A percentile compares a stretch with the other conserved stretches of the same genome.
These are phyloP conservation scores for Acyrthosiphon pisum DNA, from an alignment of 1,140 invertebrate genomes.

Conservation along the genomic window DNA sequence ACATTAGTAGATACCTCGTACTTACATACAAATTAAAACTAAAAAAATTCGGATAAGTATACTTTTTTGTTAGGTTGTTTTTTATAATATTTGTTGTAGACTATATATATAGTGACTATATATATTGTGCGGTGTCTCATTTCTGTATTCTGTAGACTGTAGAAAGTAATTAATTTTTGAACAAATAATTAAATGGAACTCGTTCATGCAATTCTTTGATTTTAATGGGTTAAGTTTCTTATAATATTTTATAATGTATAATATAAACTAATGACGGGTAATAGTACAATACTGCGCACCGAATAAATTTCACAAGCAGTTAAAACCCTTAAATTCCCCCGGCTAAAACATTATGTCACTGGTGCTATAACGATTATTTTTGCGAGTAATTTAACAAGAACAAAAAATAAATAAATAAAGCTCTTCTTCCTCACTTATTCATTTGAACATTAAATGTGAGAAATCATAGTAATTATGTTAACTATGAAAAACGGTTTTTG, in stretches of 20 bases:
- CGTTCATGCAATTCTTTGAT: neutral
- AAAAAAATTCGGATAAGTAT: no score
- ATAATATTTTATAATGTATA: neutral
- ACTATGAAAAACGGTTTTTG: neutral
- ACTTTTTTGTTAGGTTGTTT: no score
- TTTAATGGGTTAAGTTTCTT: neutral
- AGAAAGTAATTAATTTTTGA: no score
- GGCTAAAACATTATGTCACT: neutral
- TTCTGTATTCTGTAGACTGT: no score
- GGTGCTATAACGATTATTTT: neutral
- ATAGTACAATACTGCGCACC: neutral
- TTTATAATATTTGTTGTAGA: no score
- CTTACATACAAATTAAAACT: no score
- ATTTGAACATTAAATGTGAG: neutral
- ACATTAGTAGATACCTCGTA: no score
- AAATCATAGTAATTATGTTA: neutral
- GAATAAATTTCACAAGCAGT: neutral
- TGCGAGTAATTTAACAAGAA: neutral
- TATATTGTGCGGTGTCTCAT: no score
- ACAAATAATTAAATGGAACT: no score
- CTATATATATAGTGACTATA: no score
- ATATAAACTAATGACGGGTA: neutral
- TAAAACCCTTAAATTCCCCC: neutral
- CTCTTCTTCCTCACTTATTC: neutral
- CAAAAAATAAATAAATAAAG: slow-evolving; percentile 19